Evolutionary conservation across 1,140 invertebrate species (phyloP).

Genomic region (Zaprionus ornatus): DNA sequence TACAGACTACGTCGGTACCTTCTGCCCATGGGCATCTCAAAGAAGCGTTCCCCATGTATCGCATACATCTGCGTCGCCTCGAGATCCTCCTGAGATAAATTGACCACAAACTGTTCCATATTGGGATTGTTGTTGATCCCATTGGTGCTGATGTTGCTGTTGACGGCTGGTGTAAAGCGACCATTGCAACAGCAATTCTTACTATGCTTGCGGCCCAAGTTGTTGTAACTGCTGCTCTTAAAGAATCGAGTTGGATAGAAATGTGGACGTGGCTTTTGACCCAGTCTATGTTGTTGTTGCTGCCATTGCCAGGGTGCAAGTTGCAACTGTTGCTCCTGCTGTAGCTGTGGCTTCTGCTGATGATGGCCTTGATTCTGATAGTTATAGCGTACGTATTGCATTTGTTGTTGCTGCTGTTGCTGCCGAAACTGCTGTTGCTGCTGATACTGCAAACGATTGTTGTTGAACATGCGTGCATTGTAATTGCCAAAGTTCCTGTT

Average conservation of each 20-base stretch:
- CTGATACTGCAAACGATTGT: slow-evolving; percentile 13
- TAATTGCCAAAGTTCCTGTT: slow-evolving; percentile 7
- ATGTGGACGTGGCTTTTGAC: slow-evolving; percentile 2
- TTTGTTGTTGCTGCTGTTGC: slow-evolving; percentile 10
- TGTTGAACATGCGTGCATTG: neutral
- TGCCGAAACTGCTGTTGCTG: slow-evolving; percentile 9
- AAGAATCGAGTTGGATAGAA: slow-evolving; percentile 2
- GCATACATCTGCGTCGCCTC: slow-evolving; percentile 44
- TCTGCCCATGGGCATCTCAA: slow-evolving; percentile 43
- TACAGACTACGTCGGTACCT: slow-evolving; percentile 17
- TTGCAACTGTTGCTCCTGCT: slow-evolving; percentile 5
- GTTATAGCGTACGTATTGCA: slow-evolving; percentile 8
- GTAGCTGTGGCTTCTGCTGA: neutral
- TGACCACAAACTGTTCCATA: slow-evolving; percentile 17
- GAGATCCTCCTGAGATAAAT: slow-evolving; percentile 35
- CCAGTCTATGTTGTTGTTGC: slow-evolving; percentile 4
- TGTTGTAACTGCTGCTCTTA: slow-evolving; percentile 10
- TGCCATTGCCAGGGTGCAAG: slow-evolving; percentile 9
- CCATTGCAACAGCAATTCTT: slow-evolving; percentile 17
- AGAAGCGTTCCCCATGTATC: slow-evolving; percentile 42
- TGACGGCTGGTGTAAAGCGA: neutral
- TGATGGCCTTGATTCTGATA: slow-evolving; percentile 5
- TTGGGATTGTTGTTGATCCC: slow-evolving; percentile 1
- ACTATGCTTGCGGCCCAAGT: slow-evolving; percentile 10
- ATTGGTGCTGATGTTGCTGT: neutral